Conservation (phyloP, 2,888 invertebrate species). For the Ametastegia equiseti region DNA sequence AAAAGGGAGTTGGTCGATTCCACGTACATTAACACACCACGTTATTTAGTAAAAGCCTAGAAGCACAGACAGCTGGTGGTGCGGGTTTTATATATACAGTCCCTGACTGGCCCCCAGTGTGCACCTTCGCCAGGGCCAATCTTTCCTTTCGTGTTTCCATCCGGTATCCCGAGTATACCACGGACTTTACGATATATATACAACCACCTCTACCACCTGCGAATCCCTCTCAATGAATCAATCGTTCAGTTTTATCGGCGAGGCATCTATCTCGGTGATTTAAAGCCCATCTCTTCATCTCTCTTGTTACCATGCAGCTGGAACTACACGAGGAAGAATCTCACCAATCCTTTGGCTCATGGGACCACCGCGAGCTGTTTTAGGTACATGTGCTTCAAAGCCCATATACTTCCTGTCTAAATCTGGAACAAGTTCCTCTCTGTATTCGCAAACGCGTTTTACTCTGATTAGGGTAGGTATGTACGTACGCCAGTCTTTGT, state of each 20-base stretch:
- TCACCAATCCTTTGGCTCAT: neutral
- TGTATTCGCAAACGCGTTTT: slow-evolving; percentile 8
- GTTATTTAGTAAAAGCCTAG: slow-evolving; percentile 22
- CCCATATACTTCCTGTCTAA: no score
- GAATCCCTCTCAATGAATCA: slow-evolving; percentile 46
- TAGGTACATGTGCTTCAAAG: no score
- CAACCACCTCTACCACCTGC: neutral
- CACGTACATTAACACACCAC: neutral
- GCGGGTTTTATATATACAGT: neutral
- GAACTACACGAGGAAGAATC: slow-evolving; percentile 5
- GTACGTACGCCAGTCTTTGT: slow-evolving; percentile 2
- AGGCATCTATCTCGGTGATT: slow-evolving; percentile 45
- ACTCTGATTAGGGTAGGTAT: slow-evolving; percentile 37
- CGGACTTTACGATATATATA: neutral
- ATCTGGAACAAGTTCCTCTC: neutral
- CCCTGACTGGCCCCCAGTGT: slow-evolving; percentile 23
- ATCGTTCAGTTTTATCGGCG: slow-evolving; percentile 47
- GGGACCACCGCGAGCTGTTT: no score
- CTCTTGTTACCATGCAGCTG: neutral
- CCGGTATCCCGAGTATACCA: neutral
- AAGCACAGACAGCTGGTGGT: slow-evolving; percentile 6
- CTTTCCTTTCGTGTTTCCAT: neutral
- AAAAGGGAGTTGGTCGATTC: neutral
- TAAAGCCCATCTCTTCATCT: slow-evolving; percentile 13
- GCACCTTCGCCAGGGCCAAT: slow-evolving; percentile 15